These are phyloP conservation scores for Cephus nigrinus DNA, from an alignment of 2,888 invertebrate genomes.

Conservation along the genomic window DNA sequence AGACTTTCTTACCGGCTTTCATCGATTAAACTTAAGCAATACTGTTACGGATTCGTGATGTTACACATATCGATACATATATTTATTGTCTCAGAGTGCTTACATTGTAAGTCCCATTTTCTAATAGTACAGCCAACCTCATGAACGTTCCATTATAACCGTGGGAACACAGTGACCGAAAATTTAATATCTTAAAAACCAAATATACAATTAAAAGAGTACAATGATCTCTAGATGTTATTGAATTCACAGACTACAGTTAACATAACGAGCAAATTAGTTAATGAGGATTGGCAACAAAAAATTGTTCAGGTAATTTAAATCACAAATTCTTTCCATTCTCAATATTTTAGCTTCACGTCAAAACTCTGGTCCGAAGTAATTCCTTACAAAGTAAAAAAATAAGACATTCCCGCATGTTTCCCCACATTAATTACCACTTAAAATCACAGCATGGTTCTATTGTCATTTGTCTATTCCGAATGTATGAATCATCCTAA, in stretches of 20 bases:
- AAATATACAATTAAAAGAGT: too few species aligned
- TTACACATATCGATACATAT: conserved; percentile 49
- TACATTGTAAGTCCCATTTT: neutral
- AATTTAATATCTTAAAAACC: too few species aligned
- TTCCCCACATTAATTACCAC: neutral
- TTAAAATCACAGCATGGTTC: neutral
- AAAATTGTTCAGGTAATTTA: neutral
- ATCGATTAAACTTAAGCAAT: conserved; percentile 62
- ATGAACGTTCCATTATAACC: too few species aligned
- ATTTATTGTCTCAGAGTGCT: conserved; percentile 6
- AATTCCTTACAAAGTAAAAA: neutral
- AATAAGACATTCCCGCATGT: neutral
- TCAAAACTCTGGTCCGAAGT: neutral
- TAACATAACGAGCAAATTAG: too few species aligned
- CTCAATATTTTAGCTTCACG: neutral
- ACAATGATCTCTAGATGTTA: too few species aligned
- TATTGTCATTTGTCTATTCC: neutral
- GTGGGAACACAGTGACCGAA: too few species aligned
- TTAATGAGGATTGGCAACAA: too few species aligned
- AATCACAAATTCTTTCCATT: neutral
- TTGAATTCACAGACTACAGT: too few species aligned
- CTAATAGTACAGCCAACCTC: neutral
- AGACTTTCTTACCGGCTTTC: conserved; percentile 66
- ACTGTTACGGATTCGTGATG: conserved; percentile 59
- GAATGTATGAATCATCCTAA: neutral